Evolutionary conservation across 2,797 vertebrate species (phyloP).

Genomic region (Sebastes iracundus): DNA sequence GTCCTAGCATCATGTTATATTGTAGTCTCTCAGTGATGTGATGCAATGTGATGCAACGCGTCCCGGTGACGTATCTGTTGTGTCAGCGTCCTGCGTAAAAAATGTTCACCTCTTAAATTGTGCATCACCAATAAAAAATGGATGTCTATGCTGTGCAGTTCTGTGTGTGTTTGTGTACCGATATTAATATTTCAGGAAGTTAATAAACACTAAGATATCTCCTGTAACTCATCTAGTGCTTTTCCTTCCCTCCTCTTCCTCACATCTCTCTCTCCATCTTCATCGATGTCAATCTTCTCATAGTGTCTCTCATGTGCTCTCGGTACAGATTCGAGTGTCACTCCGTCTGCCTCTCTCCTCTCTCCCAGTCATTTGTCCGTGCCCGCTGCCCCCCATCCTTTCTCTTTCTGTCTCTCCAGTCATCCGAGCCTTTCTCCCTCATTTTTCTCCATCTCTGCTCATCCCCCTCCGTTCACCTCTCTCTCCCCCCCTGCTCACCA

Average conservation of each 20-base stretch:
- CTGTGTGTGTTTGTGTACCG: not conserved
- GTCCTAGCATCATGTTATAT: not conserved
- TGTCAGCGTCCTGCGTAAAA: not conserved
- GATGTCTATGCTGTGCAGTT: not conserved
- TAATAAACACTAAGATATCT: not conserved
- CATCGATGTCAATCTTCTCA: slow-evolving; percentile 4
- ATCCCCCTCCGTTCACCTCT: slow-evolving; percentile 33
- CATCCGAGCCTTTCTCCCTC: slow-evolving; percentile 30
- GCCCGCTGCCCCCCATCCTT: slow-evolving; percentile 10
- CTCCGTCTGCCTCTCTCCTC: slow-evolving; percentile 24
- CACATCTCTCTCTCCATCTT: slow-evolving; percentile 8
- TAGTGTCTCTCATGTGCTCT: slow-evolving; percentile 19
- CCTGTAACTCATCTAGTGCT: slow-evolving; percentile 4
- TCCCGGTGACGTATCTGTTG: not conserved
- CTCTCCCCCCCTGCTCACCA: not conserved
- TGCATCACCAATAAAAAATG: not conserved
- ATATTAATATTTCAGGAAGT: slow-evolving; percentile 20
- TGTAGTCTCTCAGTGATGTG: not conserved
- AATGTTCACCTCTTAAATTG: not conserved
- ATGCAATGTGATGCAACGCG: no score
- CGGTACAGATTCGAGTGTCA: slow-evolving; percentile 36
- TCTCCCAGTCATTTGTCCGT: slow-evolving; percentile 27
- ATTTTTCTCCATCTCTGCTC: slow-evolving; percentile 46
- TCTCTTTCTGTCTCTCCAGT: slow-evolving; percentile 49
- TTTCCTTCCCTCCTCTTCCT: not conserved